These are phyloP conservation scores for Megaleporinus macrocephalus DNA, from an alignment of 2,113 vertebrate species.

Conservation along the genomic window DNA sequence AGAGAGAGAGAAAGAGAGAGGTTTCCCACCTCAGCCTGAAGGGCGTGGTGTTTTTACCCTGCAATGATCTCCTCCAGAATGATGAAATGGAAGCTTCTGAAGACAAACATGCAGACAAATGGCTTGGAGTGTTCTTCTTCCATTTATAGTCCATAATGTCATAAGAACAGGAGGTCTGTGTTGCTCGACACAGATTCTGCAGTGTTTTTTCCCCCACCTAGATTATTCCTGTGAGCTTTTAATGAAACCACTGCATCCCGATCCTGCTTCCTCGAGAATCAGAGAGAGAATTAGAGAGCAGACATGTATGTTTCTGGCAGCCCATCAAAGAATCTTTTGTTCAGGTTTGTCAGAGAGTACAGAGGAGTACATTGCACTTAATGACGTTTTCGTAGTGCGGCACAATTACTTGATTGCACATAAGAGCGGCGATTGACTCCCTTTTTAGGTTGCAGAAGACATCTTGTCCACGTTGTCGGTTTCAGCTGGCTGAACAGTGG, in stretches of 20 bases:
- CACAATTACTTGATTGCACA: neutral
- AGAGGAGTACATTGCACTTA: neutral
- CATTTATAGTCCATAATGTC: neutral
- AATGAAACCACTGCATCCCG: slow-evolving; percentile 23
- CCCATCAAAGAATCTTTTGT: slow-evolving; percentile 46
- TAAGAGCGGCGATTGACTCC: neutral
- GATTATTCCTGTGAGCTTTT: slow-evolving; percentile 31
- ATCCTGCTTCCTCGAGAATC: neutral
- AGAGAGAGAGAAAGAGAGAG: neutral
- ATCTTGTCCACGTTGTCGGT: slow-evolving; percentile 22
- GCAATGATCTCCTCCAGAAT: slow-evolving; percentile 4
- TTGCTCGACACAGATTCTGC: neutral
- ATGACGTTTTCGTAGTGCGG: slow-evolving; percentile 13
- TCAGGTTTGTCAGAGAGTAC: slow-evolving; percentile 17
- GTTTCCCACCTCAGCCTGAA: slow-evolving; percentile 8
- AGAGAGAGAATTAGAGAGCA: neutral
- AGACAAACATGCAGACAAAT: neutral
- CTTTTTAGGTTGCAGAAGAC: slow-evolving; percentile 32
- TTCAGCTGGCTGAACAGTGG: slow-evolving; percentile 42
- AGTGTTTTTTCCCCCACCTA: slow-evolving; percentile 28
- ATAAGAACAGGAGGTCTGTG: slow-evolving; percentile 27
- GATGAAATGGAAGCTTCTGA: neutral
- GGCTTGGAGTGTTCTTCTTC: neutral
- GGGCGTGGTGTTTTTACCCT: slow-evolving; percentile 34
- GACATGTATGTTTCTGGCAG: slow-evolving; percentile 14